phyloP scores from a whole-genome alignment of 2,113 vertebrate species.

The Neotoma lepida region DNA sequence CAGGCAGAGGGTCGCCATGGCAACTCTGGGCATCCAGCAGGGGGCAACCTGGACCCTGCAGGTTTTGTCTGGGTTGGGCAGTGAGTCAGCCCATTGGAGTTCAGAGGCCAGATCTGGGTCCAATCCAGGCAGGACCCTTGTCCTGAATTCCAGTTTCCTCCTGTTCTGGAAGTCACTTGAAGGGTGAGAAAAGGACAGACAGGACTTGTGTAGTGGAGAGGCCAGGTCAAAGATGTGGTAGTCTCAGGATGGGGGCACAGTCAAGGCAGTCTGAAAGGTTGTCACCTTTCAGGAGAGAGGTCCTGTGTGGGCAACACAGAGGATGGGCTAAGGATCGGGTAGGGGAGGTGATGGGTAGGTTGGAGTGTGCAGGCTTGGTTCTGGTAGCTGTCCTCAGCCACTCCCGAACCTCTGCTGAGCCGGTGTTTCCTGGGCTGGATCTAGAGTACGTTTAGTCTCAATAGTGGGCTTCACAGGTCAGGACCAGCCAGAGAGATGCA shows the following conservation, averaged over 20 bases:
- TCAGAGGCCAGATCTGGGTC: background rate
- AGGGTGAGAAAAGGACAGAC: background rate
- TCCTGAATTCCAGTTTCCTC: background rate
- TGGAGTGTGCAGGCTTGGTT: background rate
- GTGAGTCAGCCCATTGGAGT: background rate
- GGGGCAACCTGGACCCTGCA: slow-evolving; percentile 29
- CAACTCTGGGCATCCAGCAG: slow-evolving; percentile 80
- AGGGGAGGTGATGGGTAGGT: background rate
- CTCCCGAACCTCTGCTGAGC: background rate
- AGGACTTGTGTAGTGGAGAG: background rate
- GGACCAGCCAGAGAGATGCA: background rate
- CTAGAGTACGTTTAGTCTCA: background rate
- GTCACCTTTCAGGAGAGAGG: background rate
- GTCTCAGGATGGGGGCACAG: background rate
- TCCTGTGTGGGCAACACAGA: background rate
- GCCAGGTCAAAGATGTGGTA: background rate
- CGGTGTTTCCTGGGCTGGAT: background rate
- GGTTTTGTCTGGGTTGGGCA: slow-evolving; percentile 43
- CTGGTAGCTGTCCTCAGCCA: background rate
- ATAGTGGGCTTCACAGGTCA: background rate
- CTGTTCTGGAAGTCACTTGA: background rate
- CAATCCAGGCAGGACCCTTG: background rate
- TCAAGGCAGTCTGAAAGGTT: background rate
- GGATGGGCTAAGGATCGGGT: background rate
- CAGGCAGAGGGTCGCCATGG: slow-evolving; percentile 81